A percentile compares a stretch with the other conserved stretches of the same genome.
These are phyloP conservation scores for Helicolenus hilgendorfi DNA, from an alignment of 2,797 vertebrate species.

Conservation along the genomic window DNA sequence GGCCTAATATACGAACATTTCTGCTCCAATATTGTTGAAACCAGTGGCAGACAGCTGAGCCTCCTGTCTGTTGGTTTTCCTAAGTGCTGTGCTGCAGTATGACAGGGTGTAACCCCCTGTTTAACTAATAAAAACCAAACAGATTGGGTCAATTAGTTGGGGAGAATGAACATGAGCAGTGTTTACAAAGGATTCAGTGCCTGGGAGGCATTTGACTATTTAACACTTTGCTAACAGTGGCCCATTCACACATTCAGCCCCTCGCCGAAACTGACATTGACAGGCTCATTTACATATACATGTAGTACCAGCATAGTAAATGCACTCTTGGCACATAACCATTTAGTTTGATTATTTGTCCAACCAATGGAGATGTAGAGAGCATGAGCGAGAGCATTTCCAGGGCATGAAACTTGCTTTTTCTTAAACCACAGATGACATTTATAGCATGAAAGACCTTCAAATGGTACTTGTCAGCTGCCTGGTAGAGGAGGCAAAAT, in stretches of 20 bases:
- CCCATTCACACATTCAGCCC: constrained; percentile 49
- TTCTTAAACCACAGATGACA: constrained; percentile 11
- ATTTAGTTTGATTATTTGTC: constrained; percentile 2
- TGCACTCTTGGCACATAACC: background rate
- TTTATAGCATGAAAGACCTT: constrained; percentile 39
- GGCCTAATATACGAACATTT: background rate
- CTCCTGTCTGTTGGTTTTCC: constrained; percentile 11
- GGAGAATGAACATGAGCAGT: constrained; percentile 33
- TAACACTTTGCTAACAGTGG: constrained; percentile 32
- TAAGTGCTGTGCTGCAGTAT: background rate
- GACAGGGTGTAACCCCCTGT: constrained; percentile 27
- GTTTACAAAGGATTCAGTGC: constrained; percentile 48
- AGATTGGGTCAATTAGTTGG: constrained; percentile 48
- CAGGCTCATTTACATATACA: constrained; percentile 29
- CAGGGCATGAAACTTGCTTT: background rate
- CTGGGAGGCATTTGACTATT: constrained; percentile 33
- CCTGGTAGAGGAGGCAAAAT: constrained; percentile 19
- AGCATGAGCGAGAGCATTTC: background rate
- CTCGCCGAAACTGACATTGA: constrained; percentile 4
- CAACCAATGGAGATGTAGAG: background rate
- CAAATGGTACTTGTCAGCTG: constrained; percentile 21
- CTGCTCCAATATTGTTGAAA: constrained; percentile 10
- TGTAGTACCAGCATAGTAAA: background rate
- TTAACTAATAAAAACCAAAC: constrained; percentile 42
- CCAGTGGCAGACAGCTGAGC: background rate